These are phyloP conservation scores for Andrena marginata DNA, from an alignment of 2,888 invertebrate genomes.

Conservation along the genomic window DNA sequence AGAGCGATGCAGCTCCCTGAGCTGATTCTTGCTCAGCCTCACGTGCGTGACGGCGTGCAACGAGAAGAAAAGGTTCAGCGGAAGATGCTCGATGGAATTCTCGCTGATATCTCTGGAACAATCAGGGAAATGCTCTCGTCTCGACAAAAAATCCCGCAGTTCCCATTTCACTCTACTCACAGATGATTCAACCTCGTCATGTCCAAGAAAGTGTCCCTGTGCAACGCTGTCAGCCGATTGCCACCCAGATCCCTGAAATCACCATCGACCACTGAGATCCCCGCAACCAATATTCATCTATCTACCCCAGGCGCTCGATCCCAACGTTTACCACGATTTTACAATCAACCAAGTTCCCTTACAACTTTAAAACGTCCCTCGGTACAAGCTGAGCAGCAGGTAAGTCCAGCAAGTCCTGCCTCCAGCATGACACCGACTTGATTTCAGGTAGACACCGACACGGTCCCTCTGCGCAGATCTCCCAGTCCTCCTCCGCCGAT, in stretches of 20 bases:
- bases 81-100: conserved; percentile 81
- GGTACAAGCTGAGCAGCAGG: conserved; percentile 89
- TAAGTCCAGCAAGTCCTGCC: conserved; percentile 87
- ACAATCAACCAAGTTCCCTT: conserved; percentile 64
- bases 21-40: conserved; percentile 78
- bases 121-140: background rate
- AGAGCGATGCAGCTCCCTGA: conserved; percentile 79
- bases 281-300: background rate
- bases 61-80: conserved; percentile 80
- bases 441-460: conserved; percentile 89
- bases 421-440: conserved; percentile 90
- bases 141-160: background rate
- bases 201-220: conserved; percentile 89
- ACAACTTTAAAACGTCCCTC: conserved; percentile 89
- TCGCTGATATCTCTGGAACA: conserved; percentile 80
- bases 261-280: background rate
- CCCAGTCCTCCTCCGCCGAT: conserved; percentile 87
- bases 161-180: conserved; percentile 80
- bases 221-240: conserved; percentile 89
- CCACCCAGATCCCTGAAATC: conserved; percentile 89
- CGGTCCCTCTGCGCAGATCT: conserved; percentile 88
- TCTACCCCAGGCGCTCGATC: background rate
- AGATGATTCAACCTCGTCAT: conserved; percentile 87
- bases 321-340: background rate
- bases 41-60: conserved; percentile 79